A percentile compares a stretch with the other conserved stretches of the same genome.
Evolutionary conservation across 2,113 vertebrate species (phyloP).

Genomic region (Mastomys natalensis): DNA sequence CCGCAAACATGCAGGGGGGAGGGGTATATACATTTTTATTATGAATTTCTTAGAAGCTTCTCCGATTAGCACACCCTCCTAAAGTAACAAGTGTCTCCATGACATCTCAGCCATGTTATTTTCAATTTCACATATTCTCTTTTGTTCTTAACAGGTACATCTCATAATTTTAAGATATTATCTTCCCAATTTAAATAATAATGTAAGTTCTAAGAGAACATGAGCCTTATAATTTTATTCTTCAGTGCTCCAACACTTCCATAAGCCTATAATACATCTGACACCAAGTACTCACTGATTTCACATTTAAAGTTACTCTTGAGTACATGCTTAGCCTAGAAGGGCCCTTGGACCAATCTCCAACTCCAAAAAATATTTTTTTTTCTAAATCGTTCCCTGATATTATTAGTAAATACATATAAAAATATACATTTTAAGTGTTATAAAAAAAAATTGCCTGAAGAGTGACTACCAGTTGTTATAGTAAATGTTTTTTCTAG

Average conservation of each 20-base stretch:
- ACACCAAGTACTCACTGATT: background rate
- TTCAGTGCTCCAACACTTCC: background rate
- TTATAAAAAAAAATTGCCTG: background rate
- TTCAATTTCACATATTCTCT: conserved; percentile 15
- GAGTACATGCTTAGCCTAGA: background rate
- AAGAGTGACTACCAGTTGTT: background rate
- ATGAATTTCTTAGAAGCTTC: background rate
- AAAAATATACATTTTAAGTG: background rate
- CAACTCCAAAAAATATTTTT: background rate
- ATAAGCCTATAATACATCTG: background rate
- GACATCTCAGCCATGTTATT: background rate
- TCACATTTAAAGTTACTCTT: background rate
- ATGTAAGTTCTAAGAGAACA: background rate
- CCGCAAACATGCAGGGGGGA: background rate
- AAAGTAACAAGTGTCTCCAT: background rate
- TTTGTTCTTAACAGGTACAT: conserved; percentile 33
- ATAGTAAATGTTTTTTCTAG: background rate
- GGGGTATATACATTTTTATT: background rate
- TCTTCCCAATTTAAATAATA: conserved; percentile 32
- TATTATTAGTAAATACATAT: background rate
- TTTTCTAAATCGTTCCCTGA: background rate
- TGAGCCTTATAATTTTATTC: background rate
- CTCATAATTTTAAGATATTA: conserved; percentile 16
- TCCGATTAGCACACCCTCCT: background rate
- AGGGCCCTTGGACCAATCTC: background rate